Conservation (phyloP, 2,888 invertebrate species). For the Andrena trimmerana region DNA sequence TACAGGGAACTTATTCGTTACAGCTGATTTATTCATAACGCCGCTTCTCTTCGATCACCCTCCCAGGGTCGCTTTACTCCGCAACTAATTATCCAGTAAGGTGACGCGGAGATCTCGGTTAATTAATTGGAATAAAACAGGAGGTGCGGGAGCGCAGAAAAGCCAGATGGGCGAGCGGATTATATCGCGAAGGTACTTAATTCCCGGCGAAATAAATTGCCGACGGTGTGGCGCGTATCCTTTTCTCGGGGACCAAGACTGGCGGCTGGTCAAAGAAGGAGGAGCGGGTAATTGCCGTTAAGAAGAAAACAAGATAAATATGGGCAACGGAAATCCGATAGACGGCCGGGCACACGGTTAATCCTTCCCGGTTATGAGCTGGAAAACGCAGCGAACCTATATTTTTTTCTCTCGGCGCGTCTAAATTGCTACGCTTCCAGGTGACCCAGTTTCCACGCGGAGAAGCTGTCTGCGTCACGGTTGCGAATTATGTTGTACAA, state of each 20-base stretch:
- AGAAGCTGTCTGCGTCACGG: constrained; percentile 52
- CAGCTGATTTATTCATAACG: background rate
- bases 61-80: background rate
- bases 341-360: constrained; percentile 1
- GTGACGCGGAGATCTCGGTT: background rate
- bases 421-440: constrained; percentile 44
- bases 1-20: too few species aligned
- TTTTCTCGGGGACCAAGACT: background rate
- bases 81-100: background rate
- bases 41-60: background rate
- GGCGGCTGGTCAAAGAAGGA: background rate
- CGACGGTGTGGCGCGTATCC: background rate
- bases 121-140: background rate
- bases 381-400: constrained; percentile 6
- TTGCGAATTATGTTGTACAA: constrained; percentile 55
- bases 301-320: constrained; percentile 39
- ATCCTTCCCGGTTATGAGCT: constrained; percentile 13
- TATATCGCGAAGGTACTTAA: background rate
- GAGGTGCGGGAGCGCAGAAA: background rate
- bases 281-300: constrained; percentile 4
- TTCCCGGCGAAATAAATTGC: background rate
- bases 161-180: background rate
- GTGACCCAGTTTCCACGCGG: constrained; percentile 57
- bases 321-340: constrained; percentile 36
- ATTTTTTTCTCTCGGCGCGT: constrained; percentile 31